Base-by-base conservation (phyloP, 2,888 invertebrate species). In the Ethmia dodecea region DNA sequence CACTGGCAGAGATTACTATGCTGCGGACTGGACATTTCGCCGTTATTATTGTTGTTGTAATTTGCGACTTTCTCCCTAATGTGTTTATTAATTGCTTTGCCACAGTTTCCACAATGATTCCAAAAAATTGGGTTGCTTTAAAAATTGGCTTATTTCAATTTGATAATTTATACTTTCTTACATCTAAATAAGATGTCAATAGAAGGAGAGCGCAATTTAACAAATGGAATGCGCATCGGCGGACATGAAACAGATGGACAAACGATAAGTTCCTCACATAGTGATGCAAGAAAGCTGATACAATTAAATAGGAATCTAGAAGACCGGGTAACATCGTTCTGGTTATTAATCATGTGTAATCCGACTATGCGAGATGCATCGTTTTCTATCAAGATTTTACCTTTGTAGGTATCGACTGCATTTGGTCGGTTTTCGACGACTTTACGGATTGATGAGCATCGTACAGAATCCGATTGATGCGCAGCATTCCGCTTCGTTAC, bases 301-400 rank as follows among this genome's bases (percentile, higher is more conserved):
- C 70, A 71, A 73, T 76, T 73, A 71, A 55, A 64, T 49, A 56
- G 62, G 73, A 67, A 77, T 74, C 66, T 67, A 74, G 68, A 73
- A 57, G 72, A 69, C 62, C 66, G 55, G 69, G 71, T 72, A 67
- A 74, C 54, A 62, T 59, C 55, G 66, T 62, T 68, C 62, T 62
- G 58, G 60, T 62, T 60, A 65, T 74, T 74, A 71, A 76, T 77
- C 67, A 69, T 54, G 54, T 56, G 54, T 57, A 49, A 57, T 43
- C 40, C 55, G 60, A 55, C 54, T 44, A 52, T 51, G 55, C 53
- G 57, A 53, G 53, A 52, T 55, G 52, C 42, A 38, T 38, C 36
- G 38, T 35, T 41, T 35, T 30, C 33, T 33, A 38, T 33, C 26
- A 42, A 38, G 27, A 27, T 30, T 16, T 36, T 26, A 11, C 28